A percentile compares a stretch with the other conserved stretches of the same genome.
phyloP scores from a whole-genome alignment of 2,113 vertebrate species.

The Ornithorhynchus anatinus region DNA sequence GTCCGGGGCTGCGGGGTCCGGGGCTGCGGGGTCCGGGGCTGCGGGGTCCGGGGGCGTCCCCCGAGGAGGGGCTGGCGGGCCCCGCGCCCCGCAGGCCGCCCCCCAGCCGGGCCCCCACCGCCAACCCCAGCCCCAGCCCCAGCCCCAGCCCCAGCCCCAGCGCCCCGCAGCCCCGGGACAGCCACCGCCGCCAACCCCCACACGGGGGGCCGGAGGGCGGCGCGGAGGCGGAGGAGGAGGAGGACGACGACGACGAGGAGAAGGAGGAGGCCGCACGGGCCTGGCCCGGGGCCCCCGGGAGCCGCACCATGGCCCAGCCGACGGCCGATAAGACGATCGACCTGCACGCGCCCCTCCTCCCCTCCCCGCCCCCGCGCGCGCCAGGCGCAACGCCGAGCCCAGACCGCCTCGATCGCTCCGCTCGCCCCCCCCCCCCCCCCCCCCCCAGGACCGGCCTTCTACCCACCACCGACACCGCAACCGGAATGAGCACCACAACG shows the following conservation, averaged over 20 bases:
- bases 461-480: neutral
- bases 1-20: no score
- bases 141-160: neutral
- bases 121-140: neutral
- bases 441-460: neutral
- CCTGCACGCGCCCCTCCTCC: neutral
- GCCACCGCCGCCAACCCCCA: fast-evolving
- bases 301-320: fast-evolving
- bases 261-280: neutral
- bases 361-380: neutral
- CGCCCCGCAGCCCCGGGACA: fast-evolving
- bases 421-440: neutral
- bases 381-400: neutral
- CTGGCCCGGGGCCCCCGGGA: neutral
- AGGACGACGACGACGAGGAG: neutral
- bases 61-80: no score
- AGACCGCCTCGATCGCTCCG: fast-evolving
- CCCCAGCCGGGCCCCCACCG: neutral
- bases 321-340: conserved; percentile 17
- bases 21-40: no score
- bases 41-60: fast-evolving
- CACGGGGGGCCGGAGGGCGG: neutral
- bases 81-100: neutral
- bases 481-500: no score
- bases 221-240: neutral